These are phyloP conservation scores for Dendrolimus pini DNA, from an alignment of 2,888 invertebrate species.

Conservation along the genomic window DNA sequence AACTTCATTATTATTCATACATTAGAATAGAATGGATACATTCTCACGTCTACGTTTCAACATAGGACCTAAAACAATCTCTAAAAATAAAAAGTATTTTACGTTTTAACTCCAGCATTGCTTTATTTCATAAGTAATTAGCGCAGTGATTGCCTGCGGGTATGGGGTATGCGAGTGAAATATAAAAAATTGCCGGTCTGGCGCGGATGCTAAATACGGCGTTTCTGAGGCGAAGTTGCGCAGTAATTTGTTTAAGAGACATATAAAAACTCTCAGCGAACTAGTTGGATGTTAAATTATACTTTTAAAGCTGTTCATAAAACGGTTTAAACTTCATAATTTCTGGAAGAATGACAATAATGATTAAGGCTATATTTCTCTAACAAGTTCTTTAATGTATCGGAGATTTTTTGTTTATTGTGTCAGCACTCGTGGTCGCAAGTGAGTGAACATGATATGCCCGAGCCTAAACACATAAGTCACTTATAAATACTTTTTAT, in stretches of 20 bases:
- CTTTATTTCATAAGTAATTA: not conserved
- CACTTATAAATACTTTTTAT: too few relatives aligned
- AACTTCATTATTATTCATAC: too few relatives aligned
- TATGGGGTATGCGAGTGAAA: not conserved
- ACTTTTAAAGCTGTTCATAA: slow-evolving; percentile 18
- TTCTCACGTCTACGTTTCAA: too few relatives aligned
- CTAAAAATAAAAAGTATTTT: not conserved
- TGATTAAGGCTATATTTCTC: too few relatives aligned
- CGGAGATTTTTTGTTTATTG: too few relatives aligned
- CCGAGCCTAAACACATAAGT: too few relatives aligned
- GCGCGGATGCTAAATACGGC: slow-evolving; percentile 11
- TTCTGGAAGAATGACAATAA: too few relatives aligned
- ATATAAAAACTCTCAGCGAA: slow-evolving; percentile 25
- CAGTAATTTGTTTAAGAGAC: slow-evolving; percentile 30
- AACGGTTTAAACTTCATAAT: not conserved
- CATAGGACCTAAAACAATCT: too few relatives aligned
- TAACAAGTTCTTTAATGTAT: too few relatives aligned
- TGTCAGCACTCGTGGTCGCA: too few relatives aligned
- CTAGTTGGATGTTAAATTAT: slow-evolving; percentile 18
- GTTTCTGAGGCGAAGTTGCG: slow-evolving; percentile 21
- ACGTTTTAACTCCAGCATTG: not conserved
- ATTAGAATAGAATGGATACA: too few relatives aligned
- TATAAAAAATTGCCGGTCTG: slow-evolving; percentile 3
- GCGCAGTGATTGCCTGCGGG: not conserved
- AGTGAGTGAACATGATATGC: too few relatives aligned